Evolutionary conservation across 2,113 vertebrate genomes (phyloP).

Genomic region (Ivindomyrus marchei): DNA sequence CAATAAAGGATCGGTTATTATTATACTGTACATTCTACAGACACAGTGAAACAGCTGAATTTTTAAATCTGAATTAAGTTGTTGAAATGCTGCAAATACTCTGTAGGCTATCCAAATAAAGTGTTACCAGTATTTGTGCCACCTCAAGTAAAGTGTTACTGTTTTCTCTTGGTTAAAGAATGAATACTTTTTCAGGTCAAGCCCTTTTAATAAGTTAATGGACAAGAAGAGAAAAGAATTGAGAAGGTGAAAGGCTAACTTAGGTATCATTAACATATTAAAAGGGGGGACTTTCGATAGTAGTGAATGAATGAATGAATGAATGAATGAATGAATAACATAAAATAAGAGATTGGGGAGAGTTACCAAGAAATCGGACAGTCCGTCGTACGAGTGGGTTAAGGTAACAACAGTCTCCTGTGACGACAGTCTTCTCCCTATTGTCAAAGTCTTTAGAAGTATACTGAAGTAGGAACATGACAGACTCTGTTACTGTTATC

Average conservation of each 20-base stretch:
- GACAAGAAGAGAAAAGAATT: neutral
- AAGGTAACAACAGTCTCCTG: conserved; percentile 96
- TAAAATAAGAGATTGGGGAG: neutral
- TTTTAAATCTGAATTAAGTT: neutral
- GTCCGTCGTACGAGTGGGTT: conserved; percentile 91
- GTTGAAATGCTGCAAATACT: neutral
- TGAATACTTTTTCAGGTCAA: neutral
- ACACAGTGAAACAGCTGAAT: neutral
- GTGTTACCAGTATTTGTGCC: neutral
- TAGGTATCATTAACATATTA: neutral
- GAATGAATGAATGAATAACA: neutral
- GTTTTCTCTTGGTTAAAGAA: neutral
- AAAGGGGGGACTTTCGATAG: neutral
- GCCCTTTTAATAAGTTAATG: neutral
- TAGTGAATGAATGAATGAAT: too few relatives aligned
- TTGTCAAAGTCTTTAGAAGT: conserved; percentile 93
- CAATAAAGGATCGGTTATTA: too few relatives aligned
- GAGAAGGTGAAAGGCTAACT: neutral
- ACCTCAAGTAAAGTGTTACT: neutral
- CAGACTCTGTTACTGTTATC: conserved; percentile 92
- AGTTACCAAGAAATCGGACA: conserved; percentile 91
- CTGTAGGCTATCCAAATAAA: neutral
- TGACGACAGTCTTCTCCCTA: conserved; percentile 88
- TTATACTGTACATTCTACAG: neutral
- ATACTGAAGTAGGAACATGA: conserved; percentile 92